These are phyloP conservation scores for Lagodon rhomboides DNA, from an alignment of 2,797 vertebrate species.

Conservation along the genomic window DNA sequence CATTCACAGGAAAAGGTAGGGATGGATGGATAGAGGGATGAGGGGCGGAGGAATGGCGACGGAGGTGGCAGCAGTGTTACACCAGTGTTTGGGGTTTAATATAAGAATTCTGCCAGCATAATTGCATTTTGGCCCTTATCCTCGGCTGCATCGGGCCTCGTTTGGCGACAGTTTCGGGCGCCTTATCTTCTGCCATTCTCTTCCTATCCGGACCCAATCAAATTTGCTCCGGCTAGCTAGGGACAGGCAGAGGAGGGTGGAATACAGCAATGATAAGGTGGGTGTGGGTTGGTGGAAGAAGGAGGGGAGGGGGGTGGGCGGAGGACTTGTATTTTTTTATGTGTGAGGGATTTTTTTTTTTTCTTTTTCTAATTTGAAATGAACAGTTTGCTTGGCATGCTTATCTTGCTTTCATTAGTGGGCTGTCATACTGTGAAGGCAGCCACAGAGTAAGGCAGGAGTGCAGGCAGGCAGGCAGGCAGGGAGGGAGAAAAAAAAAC, in stretches of 20 bases:
- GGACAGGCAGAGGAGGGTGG: constrained; percentile 74
- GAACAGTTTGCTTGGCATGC: constrained; percentile 79
- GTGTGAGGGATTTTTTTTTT: constrained; percentile 67
- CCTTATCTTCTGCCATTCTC: constrained; percentile 86
- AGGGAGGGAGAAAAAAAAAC: constrained; percentile 42
- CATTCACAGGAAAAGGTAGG: constrained; percentile 76
- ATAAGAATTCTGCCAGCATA: constrained; percentile 83
- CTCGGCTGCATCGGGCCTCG: constrained; percentile 81
- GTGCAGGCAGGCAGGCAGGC: constrained; percentile 56
- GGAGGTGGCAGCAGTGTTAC: constrained; percentile 58
- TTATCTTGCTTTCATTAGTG: constrained; percentile 86
- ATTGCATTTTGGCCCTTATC: constrained; percentile 85
- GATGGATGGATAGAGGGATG: constrained; percentile 55
- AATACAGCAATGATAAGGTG: constrained; percentile 78
- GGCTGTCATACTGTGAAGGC: constrained; percentile 75
- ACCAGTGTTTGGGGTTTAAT: constrained; percentile 80
- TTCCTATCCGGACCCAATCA: constrained; percentile 86
- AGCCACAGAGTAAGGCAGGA: constrained; percentile 66
- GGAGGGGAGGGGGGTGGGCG: not conserved
- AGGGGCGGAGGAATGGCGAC: constrained; percentile 48
- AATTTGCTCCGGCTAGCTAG: constrained; percentile 82
- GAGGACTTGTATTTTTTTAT: constrained; percentile 71
- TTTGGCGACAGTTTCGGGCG: constrained; percentile 83
- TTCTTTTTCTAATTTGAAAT: constrained; percentile 80
- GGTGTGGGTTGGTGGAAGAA: not conserved